These are phyloP conservation scores for Protophormia terraenovae DNA, from an alignment of 2,888 invertebrate species.

Conservation along the genomic window DNA sequence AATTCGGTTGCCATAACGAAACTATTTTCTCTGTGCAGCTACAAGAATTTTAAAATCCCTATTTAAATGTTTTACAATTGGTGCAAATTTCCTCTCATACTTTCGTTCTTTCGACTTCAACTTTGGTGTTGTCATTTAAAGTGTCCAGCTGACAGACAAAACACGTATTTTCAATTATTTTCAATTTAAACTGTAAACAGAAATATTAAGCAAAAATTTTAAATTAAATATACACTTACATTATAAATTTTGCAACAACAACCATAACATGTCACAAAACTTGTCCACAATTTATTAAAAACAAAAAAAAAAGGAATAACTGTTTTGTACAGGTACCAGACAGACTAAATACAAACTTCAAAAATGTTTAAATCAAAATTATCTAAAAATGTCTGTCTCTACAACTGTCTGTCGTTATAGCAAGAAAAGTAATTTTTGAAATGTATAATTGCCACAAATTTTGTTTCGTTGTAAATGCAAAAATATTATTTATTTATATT, in stretches of 20 bases:
- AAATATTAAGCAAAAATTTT: not conserved
- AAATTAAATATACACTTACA: constrained; percentile 3
- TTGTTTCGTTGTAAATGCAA: constrained; percentile 37
- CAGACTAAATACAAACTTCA: constrained; percentile 7
- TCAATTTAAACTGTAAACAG: constrained; percentile 68
- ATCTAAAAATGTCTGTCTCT: constrained; percentile 31
- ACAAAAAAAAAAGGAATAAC: not conserved
- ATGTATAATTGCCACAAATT: constrained; percentile 48
- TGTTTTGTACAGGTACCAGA: constrained; percentile 5
- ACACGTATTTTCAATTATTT: constrained; percentile 80
- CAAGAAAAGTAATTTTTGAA: constrained; percentile 43
- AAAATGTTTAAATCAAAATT: constrained; percentile 46
- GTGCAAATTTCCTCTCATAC: no score
- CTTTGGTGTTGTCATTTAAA: not conserved
- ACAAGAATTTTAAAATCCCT: no score
- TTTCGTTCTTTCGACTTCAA: not conserved
- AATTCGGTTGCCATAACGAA: no score
- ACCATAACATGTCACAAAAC: constrained; percentile 37
- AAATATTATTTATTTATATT: constrained; percentile 44
- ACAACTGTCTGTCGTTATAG: constrained; percentile 52
- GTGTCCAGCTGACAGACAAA: constrained; percentile 68
- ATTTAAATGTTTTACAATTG: no score
- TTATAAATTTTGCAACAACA: not conserved
- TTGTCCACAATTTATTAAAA: constrained; percentile 51
- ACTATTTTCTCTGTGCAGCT: no score